A percentile compares a stretch with the other conserved stretches of the same genome.
phyloP scores from a whole-genome alignment of 2,113 vertebrate genomes.

The Scopus umbretta region DNA sequence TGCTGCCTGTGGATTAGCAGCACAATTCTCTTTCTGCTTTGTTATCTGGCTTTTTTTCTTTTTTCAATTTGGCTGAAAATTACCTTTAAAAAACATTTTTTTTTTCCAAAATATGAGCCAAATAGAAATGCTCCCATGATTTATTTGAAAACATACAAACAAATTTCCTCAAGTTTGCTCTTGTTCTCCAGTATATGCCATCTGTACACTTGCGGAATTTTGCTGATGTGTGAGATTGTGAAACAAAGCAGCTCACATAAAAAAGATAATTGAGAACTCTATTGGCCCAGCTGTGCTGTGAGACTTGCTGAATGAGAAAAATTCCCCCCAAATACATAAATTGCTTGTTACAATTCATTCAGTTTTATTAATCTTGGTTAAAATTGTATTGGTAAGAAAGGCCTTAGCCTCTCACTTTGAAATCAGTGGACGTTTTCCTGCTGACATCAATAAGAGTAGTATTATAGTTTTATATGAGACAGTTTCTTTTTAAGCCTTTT shows the following conservation, averaged over 20 bases:
- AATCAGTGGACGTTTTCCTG: not conserved
- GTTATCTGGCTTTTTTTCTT: not conserved
- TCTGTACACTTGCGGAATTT: constrained; percentile 31
- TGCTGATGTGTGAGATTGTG: constrained; percentile 17
- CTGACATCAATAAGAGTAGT: not conserved
- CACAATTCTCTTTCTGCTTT: not conserved
- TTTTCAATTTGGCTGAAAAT: not conserved
- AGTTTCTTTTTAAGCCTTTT: not conserved
- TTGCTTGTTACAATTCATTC: constrained; percentile 23
- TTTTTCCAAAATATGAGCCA: not conserved
- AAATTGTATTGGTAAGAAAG: not conserved
- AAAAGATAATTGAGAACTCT: constrained; percentile 26
- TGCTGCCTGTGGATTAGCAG: not conserved
- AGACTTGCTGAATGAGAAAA: constrained; percentile 37
- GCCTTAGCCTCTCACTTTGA: not conserved
- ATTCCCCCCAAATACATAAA: constrained; percentile 7
- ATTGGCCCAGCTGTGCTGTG: constrained; percentile 21
- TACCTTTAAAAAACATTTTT: not conserved
- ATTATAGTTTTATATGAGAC: not conserved
- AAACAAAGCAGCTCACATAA: constrained; percentile 29
- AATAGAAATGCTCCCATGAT: not conserved
- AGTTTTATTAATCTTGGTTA: constrained; percentile 36
- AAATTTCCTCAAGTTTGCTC: not conserved
- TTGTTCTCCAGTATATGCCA: not conserved
- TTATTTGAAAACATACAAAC: not conserved